These are phyloP conservation scores for Coracias cyanogaster DNA, from an alignment of 2,797 vertebrate genomes.

Conservation along the genomic window DNA sequence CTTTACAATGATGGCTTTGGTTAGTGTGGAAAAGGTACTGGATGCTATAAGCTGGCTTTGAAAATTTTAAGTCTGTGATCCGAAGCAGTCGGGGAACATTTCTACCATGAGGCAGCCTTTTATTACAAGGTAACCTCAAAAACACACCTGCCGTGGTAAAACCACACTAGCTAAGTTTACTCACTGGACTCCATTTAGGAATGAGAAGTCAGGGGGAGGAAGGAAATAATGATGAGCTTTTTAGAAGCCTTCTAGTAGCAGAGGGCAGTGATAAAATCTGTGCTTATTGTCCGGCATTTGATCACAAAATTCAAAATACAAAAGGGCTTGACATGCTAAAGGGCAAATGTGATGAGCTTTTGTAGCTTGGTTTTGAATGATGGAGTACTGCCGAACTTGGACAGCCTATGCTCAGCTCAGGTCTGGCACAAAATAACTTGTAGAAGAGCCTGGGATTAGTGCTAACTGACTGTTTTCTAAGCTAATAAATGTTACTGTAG, in stretches of 20 bases:
- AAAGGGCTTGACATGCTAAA: conserved; percentile 26
- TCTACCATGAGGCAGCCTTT: background rate
- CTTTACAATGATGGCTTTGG: background rate
- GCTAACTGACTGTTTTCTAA: background rate
- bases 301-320: conserved; percentile 54
- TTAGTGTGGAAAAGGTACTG: background rate
- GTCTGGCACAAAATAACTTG: background rate
- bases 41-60: background rate
- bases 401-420: background rate
- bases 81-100: background rate
- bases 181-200: conserved; percentile 1
- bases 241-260: conserved; percentile 16
- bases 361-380: conserved; percentile 1
- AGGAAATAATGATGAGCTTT: background rate
- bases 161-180: background rate
- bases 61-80: background rate
- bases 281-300: conserved; percentile 23
- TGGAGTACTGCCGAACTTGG: background rate
- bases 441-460: background rate
- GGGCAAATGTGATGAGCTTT: conserved; percentile 18
- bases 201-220: background rate
- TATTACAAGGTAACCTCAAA: background rate
- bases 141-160: background rate
- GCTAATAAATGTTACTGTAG: background rate
- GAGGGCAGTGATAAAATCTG: conserved; percentile 32